Evolutionary conservation across 2,113 vertebrate species (phyloP).

Genomic region (Thamnophis sirtalis): DNA sequence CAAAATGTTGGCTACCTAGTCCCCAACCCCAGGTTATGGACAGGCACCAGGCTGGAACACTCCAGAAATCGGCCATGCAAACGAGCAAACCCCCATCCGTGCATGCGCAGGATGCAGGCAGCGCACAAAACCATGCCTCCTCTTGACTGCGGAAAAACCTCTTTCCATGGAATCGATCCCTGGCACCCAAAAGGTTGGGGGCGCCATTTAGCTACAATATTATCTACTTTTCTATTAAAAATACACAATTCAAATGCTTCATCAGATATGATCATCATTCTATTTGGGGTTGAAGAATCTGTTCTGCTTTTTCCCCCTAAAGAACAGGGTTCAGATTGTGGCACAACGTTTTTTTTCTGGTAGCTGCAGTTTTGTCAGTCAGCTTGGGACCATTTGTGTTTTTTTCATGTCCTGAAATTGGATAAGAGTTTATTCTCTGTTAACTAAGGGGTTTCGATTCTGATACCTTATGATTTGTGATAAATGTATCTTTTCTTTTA

Average conservation of each 20-base stretch:
- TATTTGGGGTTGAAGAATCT: background rate
- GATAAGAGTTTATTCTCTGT: background rate
- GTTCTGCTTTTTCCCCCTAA: background rate
- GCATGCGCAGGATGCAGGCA: background rate
- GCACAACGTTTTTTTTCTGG: background rate
- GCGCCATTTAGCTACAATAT: background rate
- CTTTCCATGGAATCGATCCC: background rate
- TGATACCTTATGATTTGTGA: background rate
- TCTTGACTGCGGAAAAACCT: background rate
- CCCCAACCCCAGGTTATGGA: background rate
- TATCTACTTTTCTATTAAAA: background rate
- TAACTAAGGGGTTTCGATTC: background rate
- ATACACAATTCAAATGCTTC: background rate
- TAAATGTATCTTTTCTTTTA: too few relatives aligned
- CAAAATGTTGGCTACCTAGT: background rate
- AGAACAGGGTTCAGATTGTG: background rate
- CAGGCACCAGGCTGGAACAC: background rate
- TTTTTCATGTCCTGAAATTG: background rate
- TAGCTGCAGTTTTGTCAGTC: background rate
- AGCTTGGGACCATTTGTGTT: background rate
- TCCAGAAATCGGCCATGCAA: fast-evolving
- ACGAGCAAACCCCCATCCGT: background rate
- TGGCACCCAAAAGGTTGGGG: background rate
- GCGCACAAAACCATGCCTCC: background rate
- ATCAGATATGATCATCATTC: background rate